Evolutionary conservation across 2,888 invertebrate species (phyloP), one percentile per base, ranked within the genome.

Genomic region (Latheticus oryzae): DNA sequence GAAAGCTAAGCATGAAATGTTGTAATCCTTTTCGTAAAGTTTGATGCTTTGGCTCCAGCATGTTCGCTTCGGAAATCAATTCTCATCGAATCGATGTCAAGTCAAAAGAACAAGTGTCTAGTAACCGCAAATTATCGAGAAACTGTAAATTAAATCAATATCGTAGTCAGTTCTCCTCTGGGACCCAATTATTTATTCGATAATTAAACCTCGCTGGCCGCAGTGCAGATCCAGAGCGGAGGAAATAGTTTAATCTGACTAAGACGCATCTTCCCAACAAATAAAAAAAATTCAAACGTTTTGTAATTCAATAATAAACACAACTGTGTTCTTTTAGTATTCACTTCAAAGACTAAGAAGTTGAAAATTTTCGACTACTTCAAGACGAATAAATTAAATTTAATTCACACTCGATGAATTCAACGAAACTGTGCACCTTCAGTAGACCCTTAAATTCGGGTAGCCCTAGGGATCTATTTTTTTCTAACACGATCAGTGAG

Each of bases 121-220:
- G 21, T 23, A 40, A 26, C 12, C 24, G 40, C 12, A 17, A 42
- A 42, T 42, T 42, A 42, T 40, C 15, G n/a, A 40, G 12, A 9
- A 9, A 40, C 40, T 24, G 16, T 33, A 16, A n/a, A 42, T 8
- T 42, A 5, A 42, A 42, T 26, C 42, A 42, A 42, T 42, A 42
- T 17, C 16, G 28, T 24, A 16, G 42, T 42, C 28, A 42, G 28
- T 16, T 42, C 42, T 42, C 42, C 26, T 17, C n/a, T 15, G 42
- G 42, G 42, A 42, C 28, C 26, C 28, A 42, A 42, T 42, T 42
- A 42, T 42, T 42, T 42, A 42, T 42, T 42, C 42, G 42, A 42
- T 42, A 42, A 42, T 28, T 42, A 28, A 42, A 24, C 35, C 17
- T 17, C 19, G 15, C 42, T 28, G 16, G 42, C 42, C 42, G 42